A percentile compares a stretch with the other conserved stretches of the same genome.
phyloP scores from a whole-genome alignment of 2,888 invertebrate species.

The Liopterus haemorrhoidalis region DNA sequence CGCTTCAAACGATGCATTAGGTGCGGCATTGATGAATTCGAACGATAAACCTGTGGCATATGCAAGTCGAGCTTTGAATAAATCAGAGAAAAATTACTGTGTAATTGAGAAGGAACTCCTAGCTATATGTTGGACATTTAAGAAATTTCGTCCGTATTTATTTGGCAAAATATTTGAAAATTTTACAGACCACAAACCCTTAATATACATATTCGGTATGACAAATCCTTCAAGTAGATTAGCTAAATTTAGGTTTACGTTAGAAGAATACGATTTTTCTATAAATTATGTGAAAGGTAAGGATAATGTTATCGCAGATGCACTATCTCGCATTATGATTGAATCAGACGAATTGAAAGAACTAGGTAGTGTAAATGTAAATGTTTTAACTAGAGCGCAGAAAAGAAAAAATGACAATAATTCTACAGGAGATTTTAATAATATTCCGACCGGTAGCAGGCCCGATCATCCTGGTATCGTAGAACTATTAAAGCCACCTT shows the following conservation, averaged over 20 bases:
- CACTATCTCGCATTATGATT: not conserved
- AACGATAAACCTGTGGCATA: no score
- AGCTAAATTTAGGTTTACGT: slow-evolving; percentile 24
- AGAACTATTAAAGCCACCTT: no score
- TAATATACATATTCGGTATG: slow-evolving; percentile 23
- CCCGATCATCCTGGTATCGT: no score
- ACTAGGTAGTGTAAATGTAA: not conserved
- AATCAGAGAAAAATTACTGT: slow-evolving; percentile 27
- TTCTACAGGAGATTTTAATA: no score
- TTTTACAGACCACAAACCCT: slow-evolving; percentile 21
- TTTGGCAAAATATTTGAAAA: slow-evolving; percentile 24
- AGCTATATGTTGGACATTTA: slow-evolving; percentile 28
- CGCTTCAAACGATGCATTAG: no score
- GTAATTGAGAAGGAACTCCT: slow-evolving; percentile 28
- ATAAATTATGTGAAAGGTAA: no score
- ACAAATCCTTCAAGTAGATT: slow-evolving; percentile 26
- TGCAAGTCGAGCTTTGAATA: slow-evolving; percentile 28
- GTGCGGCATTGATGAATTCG: no score
- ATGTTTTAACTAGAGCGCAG: not conserved
- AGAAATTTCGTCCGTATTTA: no score
- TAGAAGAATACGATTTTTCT: slow-evolving; percentile 27
- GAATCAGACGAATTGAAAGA: not conserved
- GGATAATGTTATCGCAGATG: slow-evolving; percentile 5
- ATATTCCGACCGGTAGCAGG: no score
- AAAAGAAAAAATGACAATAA: no score